phyloP scores from a whole-genome alignment of 1,140 invertebrate species.

The Macrocentrus cingulum region DNA sequence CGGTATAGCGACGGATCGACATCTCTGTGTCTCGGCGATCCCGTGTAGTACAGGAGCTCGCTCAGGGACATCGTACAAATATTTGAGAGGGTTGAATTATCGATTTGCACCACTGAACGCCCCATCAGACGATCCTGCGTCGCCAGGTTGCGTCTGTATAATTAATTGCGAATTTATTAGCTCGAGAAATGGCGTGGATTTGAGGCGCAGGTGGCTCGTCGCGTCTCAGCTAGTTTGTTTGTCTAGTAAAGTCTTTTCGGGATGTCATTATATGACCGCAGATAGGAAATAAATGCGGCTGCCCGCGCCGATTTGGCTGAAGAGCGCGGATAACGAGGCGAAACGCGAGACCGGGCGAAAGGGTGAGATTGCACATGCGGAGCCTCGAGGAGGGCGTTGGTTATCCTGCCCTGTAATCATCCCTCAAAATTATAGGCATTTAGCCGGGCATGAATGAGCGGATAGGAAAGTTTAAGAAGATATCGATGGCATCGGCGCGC shows the following conservation, averaged over 20 bases:
- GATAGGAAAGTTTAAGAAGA: conserved; percentile 51
- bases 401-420: conserved; percentile 55
- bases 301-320: too few species aligned
- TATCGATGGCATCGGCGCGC: conserved; percentile 52
- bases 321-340: neutral
- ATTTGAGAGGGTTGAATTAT: conserved; percentile 27
- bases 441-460: conserved; percentile 52
- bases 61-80: conserved; percentile 23
- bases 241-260: too few species aligned
- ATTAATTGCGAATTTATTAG: too few species aligned
- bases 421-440: conserved; percentile 56
- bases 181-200: too few species aligned
- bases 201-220: too few species aligned
- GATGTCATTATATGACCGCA: too few species aligned
- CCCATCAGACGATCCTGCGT: too few species aligned
- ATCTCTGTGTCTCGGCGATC: neutral
- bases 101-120: conserved; percentile 16
- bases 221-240: too few species aligned
- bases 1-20: conserved; percentile 8
- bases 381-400: conserved; percentile 27
- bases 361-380: conserved; percentile 34
- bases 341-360: neutral
- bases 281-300: too few species aligned
- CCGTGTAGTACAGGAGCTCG: neutral
- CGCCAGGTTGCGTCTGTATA: too few species aligned